Conservation (phyloP, 2,888 invertebrate species). For the Byasa hedistus region DNA sequence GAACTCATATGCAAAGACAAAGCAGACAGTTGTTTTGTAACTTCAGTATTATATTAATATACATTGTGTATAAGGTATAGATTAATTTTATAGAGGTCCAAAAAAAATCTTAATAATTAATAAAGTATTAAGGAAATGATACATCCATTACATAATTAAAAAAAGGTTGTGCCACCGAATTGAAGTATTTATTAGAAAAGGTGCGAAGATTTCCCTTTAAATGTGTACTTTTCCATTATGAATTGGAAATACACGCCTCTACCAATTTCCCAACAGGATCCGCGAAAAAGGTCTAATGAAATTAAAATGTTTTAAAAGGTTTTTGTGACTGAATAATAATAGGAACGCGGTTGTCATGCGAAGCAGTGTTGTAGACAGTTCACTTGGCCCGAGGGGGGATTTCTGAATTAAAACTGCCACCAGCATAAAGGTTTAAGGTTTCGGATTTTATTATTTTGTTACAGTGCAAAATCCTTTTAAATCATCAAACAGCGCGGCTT, state of each 20-base stretch:
- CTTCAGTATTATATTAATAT: no score
- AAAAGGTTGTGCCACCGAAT: neutral
- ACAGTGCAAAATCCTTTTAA: constrained; percentile 6
- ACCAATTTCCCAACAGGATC: constrained; percentile 31
- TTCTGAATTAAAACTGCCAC: constrained; percentile 45
- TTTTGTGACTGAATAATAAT: constrained; percentile 50
- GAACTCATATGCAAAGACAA: no score
- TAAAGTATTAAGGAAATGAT: neutral
- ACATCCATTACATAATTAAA: neutral
- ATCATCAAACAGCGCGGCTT: no score
- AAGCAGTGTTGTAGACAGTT: constrained; percentile 38
- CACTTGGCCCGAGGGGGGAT: constrained; percentile 43
- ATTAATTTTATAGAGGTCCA: no score
- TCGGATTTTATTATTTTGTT: constrained; percentile 31
- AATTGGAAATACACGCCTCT: constrained; percentile 31
- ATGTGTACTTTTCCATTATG: constrained; percentile 14
- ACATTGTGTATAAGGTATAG: no score
- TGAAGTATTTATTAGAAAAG: neutral
- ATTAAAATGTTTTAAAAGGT: constrained; percentile 54
- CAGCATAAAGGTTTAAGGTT: constrained; percentile 41
- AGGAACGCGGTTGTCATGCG: constrained; percentile 38
- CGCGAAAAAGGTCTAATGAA: constrained; percentile 43
- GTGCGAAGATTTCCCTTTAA: constrained; percentile 7
- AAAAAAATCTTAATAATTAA: no score
- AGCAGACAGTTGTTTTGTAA: no score